Evolutionary conservation across 2,888 invertebrate genomes (phyloP), one percentile per base, ranked within the genome.

Genomic region (Pachliopta kotzebuea): DNA sequence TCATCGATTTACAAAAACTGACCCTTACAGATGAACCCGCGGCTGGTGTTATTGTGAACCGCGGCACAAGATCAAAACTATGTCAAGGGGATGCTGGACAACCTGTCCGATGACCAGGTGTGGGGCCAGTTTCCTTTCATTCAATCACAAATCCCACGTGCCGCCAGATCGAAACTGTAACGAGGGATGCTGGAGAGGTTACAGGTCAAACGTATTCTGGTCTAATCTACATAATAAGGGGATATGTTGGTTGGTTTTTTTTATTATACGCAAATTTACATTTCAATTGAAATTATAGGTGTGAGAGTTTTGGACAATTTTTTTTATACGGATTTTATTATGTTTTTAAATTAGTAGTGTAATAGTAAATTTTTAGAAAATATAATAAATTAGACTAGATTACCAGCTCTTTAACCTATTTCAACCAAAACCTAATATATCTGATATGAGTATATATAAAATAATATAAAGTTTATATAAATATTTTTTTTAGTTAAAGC

Each of bases 141-240:
- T 69, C 24, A 20, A 18, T 14, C 31, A 69, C 65, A 62, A 66
- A 70, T 66, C 70, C 68, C 72, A 70, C 72, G 71, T 68, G 66
- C 62, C 62, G 77, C 49, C 56, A 81, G 80, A 79, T 78, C 70
- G 69, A 76, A 82, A 76, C 68, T 78, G 79, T 78, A 83, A 63
- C 80, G 72, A 71, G 80, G 80, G 85, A 84, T 81, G 83, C 83
- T 84, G 84, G 67, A 71, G 69, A 69, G 74, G 72, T 75, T 68
- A 31, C 57, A 70, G 73, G 71, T 74, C 71, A 77, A 70, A 68
- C 66, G 66, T 61, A 63, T 62, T 42, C 14, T 70, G 66, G 53
- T 63, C 56, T 62, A 59, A 74, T 80, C 77, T 80, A 75, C 75
- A 78, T 76, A 74, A 72, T 70, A 72, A 73, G 68, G 71, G 75